Evolutionary conservation across 2,113 vertebrate species (phyloP), one percentile per base, ranked within the genome.

Genomic region (Equus przewalskii): DNA sequence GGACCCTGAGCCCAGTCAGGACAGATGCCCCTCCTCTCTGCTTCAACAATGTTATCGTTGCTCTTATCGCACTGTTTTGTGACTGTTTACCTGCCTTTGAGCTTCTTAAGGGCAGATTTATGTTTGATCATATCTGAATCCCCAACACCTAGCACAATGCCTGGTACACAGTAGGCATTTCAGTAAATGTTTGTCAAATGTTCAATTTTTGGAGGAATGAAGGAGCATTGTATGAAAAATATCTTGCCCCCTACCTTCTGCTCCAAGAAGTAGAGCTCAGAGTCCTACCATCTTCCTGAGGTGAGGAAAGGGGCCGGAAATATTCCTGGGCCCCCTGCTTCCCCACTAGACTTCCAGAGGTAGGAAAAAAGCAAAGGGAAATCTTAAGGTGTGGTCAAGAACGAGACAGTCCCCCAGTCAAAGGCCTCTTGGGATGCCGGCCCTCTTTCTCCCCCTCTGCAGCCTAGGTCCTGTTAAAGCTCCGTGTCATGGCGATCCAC

Each of bases 151-250:
- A 80, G 18, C 33, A 75, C 60, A 93, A 87, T 83, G 83, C 24
- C 72, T 75, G 30, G 10, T 44, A 62, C 81, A 79, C 33, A 79
- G 49, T 30, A 89, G 15, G 28, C 44, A 7, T 67, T 78, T 88
- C 69, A 54, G 44, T 78, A 65, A 91, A 85, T 73, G 69, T 84
- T 92, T 95, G 41, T 58, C 41, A 58, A 97, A 75, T 24, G 19
- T 75, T 78, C 87, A 83, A 36, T 21, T 13, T 75, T 91, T 83
- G 69, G 80, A 96, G 65, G 84, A 73, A 91, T 65, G 33, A 83
- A 84, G 33, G 21, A 60, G 28, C 8, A 36, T 7, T 73, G n/a
- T n/a, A 24, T 54, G 56, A 26, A 79, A 88, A 58, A 72, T 49
- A 73, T 56, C 89, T 94, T 93, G 60, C 21, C 26, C 33, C n/a